Base-by-base conservation (phyloP, 2,113 vertebrate species). In the Morone chrysops region DNA sequence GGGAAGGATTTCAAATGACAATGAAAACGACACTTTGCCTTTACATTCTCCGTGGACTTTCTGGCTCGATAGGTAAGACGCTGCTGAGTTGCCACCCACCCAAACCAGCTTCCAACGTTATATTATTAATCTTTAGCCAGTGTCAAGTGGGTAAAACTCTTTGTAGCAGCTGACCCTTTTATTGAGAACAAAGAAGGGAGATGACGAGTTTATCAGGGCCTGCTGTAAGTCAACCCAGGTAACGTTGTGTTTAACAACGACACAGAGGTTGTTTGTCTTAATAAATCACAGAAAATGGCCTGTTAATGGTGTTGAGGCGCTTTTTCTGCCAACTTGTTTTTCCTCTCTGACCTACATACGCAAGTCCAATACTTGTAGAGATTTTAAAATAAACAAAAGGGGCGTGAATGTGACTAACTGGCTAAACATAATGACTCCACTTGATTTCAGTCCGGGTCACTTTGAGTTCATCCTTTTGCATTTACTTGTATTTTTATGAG, bases 11-110 rank as follows among this genome's bases (percentile, higher is more conserved):
- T 82, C 92, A 17, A 90, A 69, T 25, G 62, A 84, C 73, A 87
- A 75, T 43, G 93, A 94, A 22, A 88, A 75, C 68, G 91, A 92
- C 72, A 92, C 73, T 4, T 87, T 96, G 71, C 95, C 95, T 6
- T 87, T 96, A 10, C 95, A 96, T 77, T 96, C 95, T n/a, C 91
- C 95, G 0, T 96, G 95, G 95, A 96, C 95, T 38, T 96, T 96
- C 81, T 96, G 95, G 95, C 94, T 96, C 4, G 95, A 96, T 63
- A 94, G 94, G 95, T 96, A 90, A 80, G 87, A 63, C 45, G 10
- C 5, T 18, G 14, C 16, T 17, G 38, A 0, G 4, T 31, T 36
- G 16, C 6, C 14, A 3, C 13, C 4, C 0, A 5, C 13, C 1
- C 14, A 1, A 1, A 25, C 25, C 25, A 25, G 25, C 25, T 25